Evolutionary conservation across 2,888 invertebrate genomes (phyloP), one percentile per base, ranked within the genome.

Genomic region (Icerya purchasi): DNA sequence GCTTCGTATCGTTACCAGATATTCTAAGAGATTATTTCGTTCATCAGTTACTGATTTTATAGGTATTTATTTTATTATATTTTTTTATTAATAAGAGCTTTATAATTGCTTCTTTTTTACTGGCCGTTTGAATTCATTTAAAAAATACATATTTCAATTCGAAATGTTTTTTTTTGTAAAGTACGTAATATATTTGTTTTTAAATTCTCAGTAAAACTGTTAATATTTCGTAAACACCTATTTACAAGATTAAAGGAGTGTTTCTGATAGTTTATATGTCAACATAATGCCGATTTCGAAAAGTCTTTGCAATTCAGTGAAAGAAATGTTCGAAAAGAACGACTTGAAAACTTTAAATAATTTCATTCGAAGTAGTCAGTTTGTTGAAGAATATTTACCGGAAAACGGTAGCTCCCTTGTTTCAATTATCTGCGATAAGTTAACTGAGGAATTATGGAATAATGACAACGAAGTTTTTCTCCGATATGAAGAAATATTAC

Each of bases 401-500:
- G 36, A 36, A 8, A 36, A 36, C 36, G 14, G 36, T 14, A 36
- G 14, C 14, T 8, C 5, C 14, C 36, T 36, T 5, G 14, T 36
- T 36, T 5, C 36, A 8, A 36, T 14, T 8, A 36, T 36, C 14
- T 36, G 36, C 14, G 14, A 36, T 36, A 8, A 36, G 8, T 14
- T 36, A 14, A 8, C 36, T 36, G 36, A 36, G 14, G 36, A 36
- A 5, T 36, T 36, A 14, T 36, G 36, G 36, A 5, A 14, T 8
- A 36, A 5, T 8, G 14, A 36, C 22, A 19, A 52, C 20, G 20
- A 20, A 21, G 21, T 24, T 2, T 5, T 56, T 24, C n/a, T 21
- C 22, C 56, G 59, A 22, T 59, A 51, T 22, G 56, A 55, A 59
- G 56, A 59, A 56, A 51, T 59, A 8, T 25, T 59, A 1, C 20